Evolutionary conservation across 1,140 invertebrate species (phyloP).

Genomic region (Euborellia annulipes): DNA sequence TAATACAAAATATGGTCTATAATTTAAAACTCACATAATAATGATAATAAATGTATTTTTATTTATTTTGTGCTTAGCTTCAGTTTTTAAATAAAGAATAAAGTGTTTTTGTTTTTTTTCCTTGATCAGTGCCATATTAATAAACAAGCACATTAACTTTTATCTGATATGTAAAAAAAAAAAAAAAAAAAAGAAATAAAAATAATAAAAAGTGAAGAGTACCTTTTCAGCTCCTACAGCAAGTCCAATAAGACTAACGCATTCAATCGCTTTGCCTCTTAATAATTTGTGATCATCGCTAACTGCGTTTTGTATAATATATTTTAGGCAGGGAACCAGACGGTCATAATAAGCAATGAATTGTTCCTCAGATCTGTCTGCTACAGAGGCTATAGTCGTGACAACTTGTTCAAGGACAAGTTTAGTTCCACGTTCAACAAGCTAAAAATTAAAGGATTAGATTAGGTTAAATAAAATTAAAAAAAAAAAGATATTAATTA

Average conservation of each 20-base stretch:
- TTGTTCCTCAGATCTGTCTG: conserved; percentile 95
- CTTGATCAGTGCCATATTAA: too few species aligned
- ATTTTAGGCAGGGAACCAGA: conserved; percentile 92
- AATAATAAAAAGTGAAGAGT: conserved; percentile 4
- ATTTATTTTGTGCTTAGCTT: too few species aligned
- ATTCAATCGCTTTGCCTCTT: conserved; percentile 93
- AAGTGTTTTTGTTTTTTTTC: too few species aligned
- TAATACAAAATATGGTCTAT: too few species aligned
- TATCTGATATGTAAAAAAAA: too few species aligned
- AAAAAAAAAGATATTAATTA: conserved; percentile 1
- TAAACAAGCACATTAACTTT: too few species aligned
- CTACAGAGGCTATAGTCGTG: conserved; percentile 95
- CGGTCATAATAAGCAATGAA: conserved; percentile 73
- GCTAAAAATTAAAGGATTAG: too few species aligned
- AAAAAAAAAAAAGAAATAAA: too few species aligned
- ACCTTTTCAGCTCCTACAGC: conserved; percentile 91
- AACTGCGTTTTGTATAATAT: conserved; percentile 89
- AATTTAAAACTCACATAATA: too few species aligned
- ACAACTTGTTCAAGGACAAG: conserved; percentile 94
- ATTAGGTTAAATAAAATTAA: neutral
- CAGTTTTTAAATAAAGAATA: too few species aligned
- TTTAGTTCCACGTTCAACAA: conserved; percentile 86
- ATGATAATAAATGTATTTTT: too few species aligned
- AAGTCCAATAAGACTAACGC: conserved; percentile 93
- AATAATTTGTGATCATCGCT: conserved; percentile 74